Evolutionary conservation across 2,797 vertebrate species (phyloP).

Genomic region (Hydrocynus forskahlii): DNA sequence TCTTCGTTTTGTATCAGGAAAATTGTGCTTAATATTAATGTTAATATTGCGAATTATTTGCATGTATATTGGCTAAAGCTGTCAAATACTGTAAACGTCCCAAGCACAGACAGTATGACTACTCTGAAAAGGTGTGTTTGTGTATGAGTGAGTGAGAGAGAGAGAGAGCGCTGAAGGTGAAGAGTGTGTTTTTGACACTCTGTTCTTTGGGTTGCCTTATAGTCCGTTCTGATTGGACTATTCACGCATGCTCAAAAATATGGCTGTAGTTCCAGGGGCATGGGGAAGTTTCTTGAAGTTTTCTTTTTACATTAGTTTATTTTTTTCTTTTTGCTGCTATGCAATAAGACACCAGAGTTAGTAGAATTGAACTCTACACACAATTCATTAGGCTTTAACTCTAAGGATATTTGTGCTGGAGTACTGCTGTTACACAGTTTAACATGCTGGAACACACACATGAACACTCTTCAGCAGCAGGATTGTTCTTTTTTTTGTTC

Average conservation of each 20-base stretch:
- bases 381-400: slow-evolving; percentile 12
- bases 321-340: slow-evolving; percentile 25
- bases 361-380: slow-evolving; percentile 4
- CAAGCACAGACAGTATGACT: neutral
- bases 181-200: neutral
- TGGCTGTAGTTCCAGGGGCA: neutral
- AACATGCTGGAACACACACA: slow-evolving; percentile 11
- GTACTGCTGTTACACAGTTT: slow-evolving; percentile 21
- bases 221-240: slow-evolving; percentile 2
- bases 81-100: neutral
- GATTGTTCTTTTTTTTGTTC: neutral
- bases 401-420: neutral
- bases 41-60: neutral
- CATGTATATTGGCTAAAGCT: slow-evolving; percentile 17
- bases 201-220: slow-evolving; percentile 33
- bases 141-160: no score
- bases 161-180: neutral
- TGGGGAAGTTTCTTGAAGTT: neutral
- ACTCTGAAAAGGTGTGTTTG: neutral
- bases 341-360: slow-evolving; percentile 29
- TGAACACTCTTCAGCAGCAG: neutral
- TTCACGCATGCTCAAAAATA: slow-evolving; percentile 1
- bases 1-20: neutral
- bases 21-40: neutral
- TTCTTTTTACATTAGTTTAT: neutral